Evolutionary conservation across 2,888 invertebrate species (phyloP), one percentile per base, ranked within the genome.

Genomic region (Drosophila mettleri): DNA sequence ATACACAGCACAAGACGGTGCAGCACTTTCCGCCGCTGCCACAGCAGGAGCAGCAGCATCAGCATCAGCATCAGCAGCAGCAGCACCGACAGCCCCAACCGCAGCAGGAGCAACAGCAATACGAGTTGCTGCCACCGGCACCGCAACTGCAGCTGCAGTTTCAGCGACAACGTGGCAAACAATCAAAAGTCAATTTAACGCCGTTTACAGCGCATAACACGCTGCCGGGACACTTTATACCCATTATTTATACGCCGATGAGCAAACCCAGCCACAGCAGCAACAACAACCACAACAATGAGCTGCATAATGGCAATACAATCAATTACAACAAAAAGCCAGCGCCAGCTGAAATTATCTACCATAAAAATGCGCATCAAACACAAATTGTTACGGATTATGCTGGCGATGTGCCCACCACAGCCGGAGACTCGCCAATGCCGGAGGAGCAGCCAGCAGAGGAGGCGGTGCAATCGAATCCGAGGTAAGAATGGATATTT

Each of bases 161-260:
- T 58, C 78, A 80, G 52, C 88, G 86, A 27, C 88, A 87, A 66
- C 89, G 87, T 51, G 75, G 68, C 60, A 90, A 90, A 83, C 89
- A 89, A 90, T 88, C 91, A 81, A 93, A 93, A 89, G 77, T 90
- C 83, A 91, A 93, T 87, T 92, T 92, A 82, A 94, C 93, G 46
- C 94, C 94, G 73, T 94, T 94, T 90, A 91, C 92, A 74, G 92
- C 93, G 70, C 92, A 92, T 73, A 94, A 94, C 85, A 93, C 93
- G 60, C 79, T 94, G 69, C 93, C 94, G 18, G 94, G 94, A 58
- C 92, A 93, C 70, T 94, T 94, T 88, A 89, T 93, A 69, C 94
- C 94, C 45, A 93, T 94, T 80, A 90, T 92, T 88, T 92, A 91
- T 88, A 86, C 90, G 69, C 90, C 90, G 88, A 73, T 89, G 82